Evolutionary conservation across 2,113 vertebrate genomes (phyloP).

Genomic region (Pycnonotus jocosus): DNA sequence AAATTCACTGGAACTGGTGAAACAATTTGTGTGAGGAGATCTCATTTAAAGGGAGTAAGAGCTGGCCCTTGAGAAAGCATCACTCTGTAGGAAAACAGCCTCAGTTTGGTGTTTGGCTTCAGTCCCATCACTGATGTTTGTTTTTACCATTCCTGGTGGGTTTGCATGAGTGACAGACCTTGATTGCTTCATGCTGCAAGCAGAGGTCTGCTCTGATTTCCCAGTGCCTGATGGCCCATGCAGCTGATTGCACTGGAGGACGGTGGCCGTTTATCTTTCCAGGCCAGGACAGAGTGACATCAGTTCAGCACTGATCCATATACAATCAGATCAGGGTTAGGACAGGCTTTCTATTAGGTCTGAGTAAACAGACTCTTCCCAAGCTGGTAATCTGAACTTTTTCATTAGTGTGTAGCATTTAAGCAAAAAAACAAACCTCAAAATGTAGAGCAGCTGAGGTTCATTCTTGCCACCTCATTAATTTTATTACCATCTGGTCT

Average conservation of each 20-base stretch:
- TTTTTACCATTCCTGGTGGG: not conserved
- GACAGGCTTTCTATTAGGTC: not conserved
- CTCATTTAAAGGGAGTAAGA: not conserved
- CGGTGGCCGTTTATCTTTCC: not conserved
- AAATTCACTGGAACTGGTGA: not conserved
- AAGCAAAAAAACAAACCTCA: conserved; percentile 22
- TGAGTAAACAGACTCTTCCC: conserved; percentile 11
- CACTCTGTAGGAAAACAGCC: not conserved
- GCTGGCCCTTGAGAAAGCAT: not conserved
- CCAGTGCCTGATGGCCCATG: not conserved
- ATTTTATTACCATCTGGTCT: conserved; percentile 55
- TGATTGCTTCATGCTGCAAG: not conserved
- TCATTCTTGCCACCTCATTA: conserved; percentile 50
- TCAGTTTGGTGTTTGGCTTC: not conserved
- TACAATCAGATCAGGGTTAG: not conserved
- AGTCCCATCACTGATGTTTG: not conserved
- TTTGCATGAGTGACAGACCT: not conserved
- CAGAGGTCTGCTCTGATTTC: not conserved
- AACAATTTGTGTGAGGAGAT: not conserved
- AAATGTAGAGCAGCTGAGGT: conserved; percentile 31
- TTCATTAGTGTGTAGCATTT: not conserved
- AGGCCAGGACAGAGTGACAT: not conserved
- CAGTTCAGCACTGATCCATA: not conserved
- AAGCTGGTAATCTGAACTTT: not conserved
- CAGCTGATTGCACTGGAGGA: not conserved